A percentile compares a stretch with the other conserved stretches of the same genome.
phyloP scores from a whole-genome alignment of 2,113 vertebrate species.

The Mustela lutreola region DNA sequence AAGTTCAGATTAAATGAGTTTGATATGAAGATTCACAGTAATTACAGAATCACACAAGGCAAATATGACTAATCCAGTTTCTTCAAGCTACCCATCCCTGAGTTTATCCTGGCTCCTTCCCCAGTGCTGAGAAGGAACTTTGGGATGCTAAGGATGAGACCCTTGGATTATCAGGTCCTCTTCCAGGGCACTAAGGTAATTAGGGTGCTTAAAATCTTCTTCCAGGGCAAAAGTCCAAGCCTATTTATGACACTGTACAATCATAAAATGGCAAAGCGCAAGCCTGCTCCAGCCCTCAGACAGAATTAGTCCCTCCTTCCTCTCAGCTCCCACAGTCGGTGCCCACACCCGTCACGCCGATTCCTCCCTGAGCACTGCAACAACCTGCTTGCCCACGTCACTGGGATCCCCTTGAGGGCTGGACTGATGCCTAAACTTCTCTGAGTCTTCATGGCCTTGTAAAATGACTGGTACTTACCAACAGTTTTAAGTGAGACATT shows the following conservation, averaged over 20 bases:
- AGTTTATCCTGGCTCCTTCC: background rate
- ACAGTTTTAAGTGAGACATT: background rate
- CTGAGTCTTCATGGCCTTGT: background rate
- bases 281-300: background rate
- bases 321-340: background rate
- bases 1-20: background rate
- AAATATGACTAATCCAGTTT: background rate
- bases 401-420: background rate
- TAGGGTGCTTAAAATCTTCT: background rate
- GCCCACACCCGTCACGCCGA: background rate
- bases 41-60: background rate
- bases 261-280: background rate
- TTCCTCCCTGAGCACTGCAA: background rate
- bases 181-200: background rate
- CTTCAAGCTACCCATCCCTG: background rate
- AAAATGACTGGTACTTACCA: background rate
- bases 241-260: background rate
- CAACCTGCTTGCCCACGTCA: background rate
- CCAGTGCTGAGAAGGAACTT: background rate
- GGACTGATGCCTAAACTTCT: background rate
- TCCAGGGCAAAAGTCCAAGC: background rate
- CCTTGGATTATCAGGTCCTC: background rate
- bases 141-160: background rate
- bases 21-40: background rate
- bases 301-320: background rate